Evolutionary conservation across 2,888 invertebrate species (phyloP), one percentile per base, ranked within the genome.

Genomic region (Melitaea athalia): DNA sequence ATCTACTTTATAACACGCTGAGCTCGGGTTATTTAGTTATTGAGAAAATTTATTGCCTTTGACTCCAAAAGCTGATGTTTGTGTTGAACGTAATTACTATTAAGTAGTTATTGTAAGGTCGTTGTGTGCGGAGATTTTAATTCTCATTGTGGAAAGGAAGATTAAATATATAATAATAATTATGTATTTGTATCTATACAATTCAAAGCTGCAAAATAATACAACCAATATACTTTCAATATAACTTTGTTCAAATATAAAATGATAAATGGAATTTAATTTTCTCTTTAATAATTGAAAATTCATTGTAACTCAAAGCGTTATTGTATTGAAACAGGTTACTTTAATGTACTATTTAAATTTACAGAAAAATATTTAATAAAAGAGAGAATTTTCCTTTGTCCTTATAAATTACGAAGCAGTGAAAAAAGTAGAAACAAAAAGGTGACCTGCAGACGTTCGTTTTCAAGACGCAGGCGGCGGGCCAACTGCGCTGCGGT

Each of bases 381-480:
- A 33, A 61, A 50, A 69, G 52, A 63, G 43, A 15, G 59, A 59
- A 47, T 64, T 52, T 55, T 61, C 38, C 55, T 66, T 15, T 55
- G 42, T 33, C 59, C 61, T 47, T 66, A 45, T 61, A 66, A 47
- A 63, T 63, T 45, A 63, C n/a, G 33, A 50, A 15, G n/a, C n/a
- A 8, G 11, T 45, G 17, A 42, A 60, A 66, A 52, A 66, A 61
- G 33, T 33, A 7, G 11, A 33, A 52, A 61, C 61, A 49, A 55
- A 66, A 66, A 66, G 55, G 66, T 61, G 52, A 74, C 92, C 91
- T 87, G 92, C 71, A 97, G 92, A 69, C 96, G 94, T 84, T 97
- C 97, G 85, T 97, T 97, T 82, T 97, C 97, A 75, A 95, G 89
- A 67, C 95, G 93, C 69, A 97, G 91, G 68, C 95, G 89, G 63